phyloP scores from a whole-genome alignment of 2,113 vertebrate species.

The Tichodroma muraria region DNA sequence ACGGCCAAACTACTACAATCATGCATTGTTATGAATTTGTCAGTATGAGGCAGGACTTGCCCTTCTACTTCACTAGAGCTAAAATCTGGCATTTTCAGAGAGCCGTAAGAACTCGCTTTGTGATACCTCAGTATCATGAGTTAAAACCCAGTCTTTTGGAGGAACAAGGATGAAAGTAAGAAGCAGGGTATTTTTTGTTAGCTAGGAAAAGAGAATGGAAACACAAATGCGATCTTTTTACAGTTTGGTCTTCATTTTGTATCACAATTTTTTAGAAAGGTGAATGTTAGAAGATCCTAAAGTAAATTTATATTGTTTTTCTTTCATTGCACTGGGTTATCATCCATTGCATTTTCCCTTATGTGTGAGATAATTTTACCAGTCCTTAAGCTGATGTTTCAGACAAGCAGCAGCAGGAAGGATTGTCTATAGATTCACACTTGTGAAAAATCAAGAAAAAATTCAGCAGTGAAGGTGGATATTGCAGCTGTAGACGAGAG shows the following conservation, averaged over 20 bases:
- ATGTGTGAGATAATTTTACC: background rate
- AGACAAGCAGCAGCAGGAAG: background rate
- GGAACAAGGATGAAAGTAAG: too few species aligned
- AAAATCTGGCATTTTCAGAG: background rate
- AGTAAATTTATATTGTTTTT: background rate
- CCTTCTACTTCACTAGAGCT: background rate
- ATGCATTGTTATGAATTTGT: background rate
- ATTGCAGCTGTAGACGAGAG: background rate
- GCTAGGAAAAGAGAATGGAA: background rate
- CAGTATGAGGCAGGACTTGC: background rate
- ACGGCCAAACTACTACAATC: too few species aligned
- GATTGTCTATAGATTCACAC: background rate
- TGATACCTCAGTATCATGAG: background rate
- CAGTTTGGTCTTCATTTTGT: background rate
- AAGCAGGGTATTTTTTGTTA: background rate
- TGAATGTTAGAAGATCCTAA: background rate
- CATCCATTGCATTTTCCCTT: background rate
- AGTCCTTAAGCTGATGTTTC: background rate
- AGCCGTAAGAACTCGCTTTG: background rate
- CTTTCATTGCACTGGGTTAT: background rate
- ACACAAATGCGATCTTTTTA: background rate
- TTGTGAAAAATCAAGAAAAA: background rate
- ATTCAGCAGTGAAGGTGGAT: background rate
- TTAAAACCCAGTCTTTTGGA: background rate
- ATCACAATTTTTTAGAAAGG: background rate